Evolutionary conservation across 2,888 invertebrate species (phyloP), one percentile per base, ranked within the genome.

Genomic region (Drosophila birchii): DNA sequence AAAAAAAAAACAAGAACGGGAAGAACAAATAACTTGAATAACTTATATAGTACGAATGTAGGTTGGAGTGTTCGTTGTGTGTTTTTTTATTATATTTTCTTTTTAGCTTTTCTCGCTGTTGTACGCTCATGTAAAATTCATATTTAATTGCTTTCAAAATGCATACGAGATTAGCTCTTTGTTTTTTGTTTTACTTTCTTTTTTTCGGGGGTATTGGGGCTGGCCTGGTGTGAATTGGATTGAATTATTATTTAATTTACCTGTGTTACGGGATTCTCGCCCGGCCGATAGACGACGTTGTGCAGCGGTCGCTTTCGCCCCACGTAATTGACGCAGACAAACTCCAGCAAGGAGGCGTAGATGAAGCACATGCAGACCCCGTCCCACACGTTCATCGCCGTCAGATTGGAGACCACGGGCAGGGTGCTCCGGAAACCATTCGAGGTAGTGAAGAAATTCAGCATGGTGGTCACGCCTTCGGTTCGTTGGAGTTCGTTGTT

Each of bases 351-450:
- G 59, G 97, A 97, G 71, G 98, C 98, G 94, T 98, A 98, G 93
- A 98, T 98, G 94, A 98, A 98, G 93, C 97, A 98, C 98, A 98
- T 98, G 93, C 98, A 98, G 79, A 98, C 98, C 72, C 98, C 98
- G 92, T 98, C 98, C 98, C 98, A 98, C 58, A 98, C 97, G 93
- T 98, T 98, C 98, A 98, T 98, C 49, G 98, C 98, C 62, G 97
- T 97, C 89, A 98, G 93, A 93, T 98, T 98, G 61, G 98, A 98
- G 76, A 98, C 98, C 86, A 98, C 98, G 26, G 98, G 98, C 91
- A 98, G 94, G 58, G 97, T 98, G 88, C 97, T 96, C 91, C 97
- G 96, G 94, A 97, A 97, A 90, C 97, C 97, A 92, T 97, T 97
- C 86, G 97, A 97, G 91, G 98, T 98, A 89, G 98, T 98, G 96